Percentiles rank a stretch among this genome's conserved stretches.
Conservation (phyloP, 2,888 invertebrate genomes). For the Agrotis exclamationis region DNA sequence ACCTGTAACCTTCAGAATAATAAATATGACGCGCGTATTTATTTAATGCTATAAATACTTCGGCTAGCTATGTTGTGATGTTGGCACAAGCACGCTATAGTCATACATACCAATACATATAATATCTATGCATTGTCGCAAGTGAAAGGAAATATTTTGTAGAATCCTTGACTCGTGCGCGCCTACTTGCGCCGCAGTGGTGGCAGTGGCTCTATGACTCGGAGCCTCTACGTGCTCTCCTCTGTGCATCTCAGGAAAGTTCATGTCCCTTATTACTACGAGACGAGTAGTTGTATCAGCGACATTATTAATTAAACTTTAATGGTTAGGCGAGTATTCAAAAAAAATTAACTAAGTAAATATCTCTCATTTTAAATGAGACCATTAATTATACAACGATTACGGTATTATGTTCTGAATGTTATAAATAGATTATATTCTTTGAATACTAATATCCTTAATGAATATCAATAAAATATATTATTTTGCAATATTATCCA, state of each 20-base stretch:
- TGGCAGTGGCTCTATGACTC: conserved; percentile 57
- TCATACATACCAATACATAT: conserved; percentile 65
- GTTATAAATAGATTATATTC: conserved; percentile 18
- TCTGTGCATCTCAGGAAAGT: conserved; percentile 67
- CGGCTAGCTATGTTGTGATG: conserved; percentile 56
- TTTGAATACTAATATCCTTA: conserved; percentile 28
- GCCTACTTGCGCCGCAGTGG: conserved; percentile 79
- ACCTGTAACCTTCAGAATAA: conserved; percentile 47
- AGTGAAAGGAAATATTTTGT: conserved; percentile 91
- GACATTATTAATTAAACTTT: conserved; percentile 12
- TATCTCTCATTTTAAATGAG: conserved; percentile 21
- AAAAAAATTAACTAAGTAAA: conserved; percentile 1
- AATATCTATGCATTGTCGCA: conserved; percentile 84
- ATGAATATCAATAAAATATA: conserved; percentile 33
- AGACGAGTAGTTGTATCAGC: conserved; percentile 18
- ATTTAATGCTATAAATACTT: conserved; percentile 66
- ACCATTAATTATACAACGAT: conserved; percentile 8
- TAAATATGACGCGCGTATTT: conserved; percentile 53
- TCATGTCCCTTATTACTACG: conserved; percentile 52
- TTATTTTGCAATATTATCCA: conserved; percentile 47
- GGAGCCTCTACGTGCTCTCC: conserved; percentile 59
- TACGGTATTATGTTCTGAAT: conserved; percentile 17
- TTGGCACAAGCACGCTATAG: conserved; percentile 56
- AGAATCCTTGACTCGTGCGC: conserved; percentile 89
- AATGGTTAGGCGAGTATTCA: conserved; percentile 4